Evolutionary conservation across 2,888 invertebrate genomes (phyloP).

Genomic region (Drosophila acutilabella): DNA sequence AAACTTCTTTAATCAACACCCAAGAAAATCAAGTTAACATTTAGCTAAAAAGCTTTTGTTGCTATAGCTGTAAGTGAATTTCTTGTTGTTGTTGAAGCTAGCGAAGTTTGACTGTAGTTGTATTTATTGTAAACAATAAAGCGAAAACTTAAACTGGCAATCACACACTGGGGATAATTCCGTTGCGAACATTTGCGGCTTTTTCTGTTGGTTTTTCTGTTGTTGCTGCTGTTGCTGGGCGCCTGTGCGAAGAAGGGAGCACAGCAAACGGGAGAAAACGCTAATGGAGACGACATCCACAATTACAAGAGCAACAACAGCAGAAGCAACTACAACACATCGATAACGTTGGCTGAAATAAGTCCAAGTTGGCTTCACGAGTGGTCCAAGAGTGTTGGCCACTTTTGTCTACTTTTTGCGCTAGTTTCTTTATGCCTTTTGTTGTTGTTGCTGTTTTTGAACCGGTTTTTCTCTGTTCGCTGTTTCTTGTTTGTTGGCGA

Average conservation of each 20-base stretch:
- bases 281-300: constrained; percentile 4
- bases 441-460: constrained; percentile 33
- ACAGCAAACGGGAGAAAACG: constrained; percentile 52
- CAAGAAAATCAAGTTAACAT: neutral
- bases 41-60: neutral
- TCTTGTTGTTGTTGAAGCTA: neutral
- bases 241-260: constrained; percentile 62
- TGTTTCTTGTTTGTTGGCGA: constrained; percentile 68
- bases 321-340: neutral
- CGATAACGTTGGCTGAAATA: constrained; percentile 15
- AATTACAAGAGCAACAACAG: constrained; percentile 6
- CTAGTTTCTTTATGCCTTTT: constrained; percentile 54
- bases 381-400: constrained; percentile 49
- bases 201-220: constrained; percentile 34
- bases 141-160: constrained; percentile 6
- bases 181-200: constrained; percentile 21
- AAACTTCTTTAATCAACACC: neutral
- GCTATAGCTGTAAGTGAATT: neutral
- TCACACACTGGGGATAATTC: constrained; percentile 24
- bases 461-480: constrained; percentile 19
- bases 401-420: constrained; percentile 74
- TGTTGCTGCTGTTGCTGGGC: constrained; percentile 46
- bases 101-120: neutral
- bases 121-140: constrained; percentile 11
- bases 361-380: constrained; percentile 21